Evolutionary conservation across 1,140 invertebrate genomes (phyloP).

Genomic region (Eufriesea mexicana): DNA sequence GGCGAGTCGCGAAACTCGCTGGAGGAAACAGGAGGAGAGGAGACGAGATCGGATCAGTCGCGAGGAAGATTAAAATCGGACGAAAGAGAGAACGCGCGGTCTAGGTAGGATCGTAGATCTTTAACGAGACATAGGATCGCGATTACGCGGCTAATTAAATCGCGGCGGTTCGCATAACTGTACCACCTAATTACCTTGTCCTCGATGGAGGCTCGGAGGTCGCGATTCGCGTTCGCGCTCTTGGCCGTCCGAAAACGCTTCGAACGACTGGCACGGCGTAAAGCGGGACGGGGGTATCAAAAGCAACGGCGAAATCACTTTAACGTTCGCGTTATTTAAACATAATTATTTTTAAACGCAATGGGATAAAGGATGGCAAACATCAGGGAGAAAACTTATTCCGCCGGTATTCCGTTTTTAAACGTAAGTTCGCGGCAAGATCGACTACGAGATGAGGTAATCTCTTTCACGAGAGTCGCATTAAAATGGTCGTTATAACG

Average conservation of each 20-base stretch:
- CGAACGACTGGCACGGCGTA: not conserved
- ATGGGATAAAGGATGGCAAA: not conserved
- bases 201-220: not conserved
- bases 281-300: not conserved
- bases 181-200: too few species aligned
- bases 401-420: not conserved
- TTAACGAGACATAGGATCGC: not conserved
- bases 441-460: not conserved
- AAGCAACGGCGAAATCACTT: not conserved
- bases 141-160: conserved; percentile 7
- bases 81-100: not conserved
- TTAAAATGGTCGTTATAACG: conserved; percentile 6
- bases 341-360: too few species aligned
- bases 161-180: not conserved
- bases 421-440: not conserved
- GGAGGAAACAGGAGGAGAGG: not conserved
- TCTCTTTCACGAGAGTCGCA: not conserved
- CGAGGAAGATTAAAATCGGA: conserved; percentile 19
- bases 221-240: not conserved
- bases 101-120: not conserved
- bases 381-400: not conserved
- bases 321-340: not conserved
- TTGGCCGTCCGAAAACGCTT: too few species aligned
- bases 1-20: conserved; percentile 37
- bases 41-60: not conserved